Conservation (phyloP, 2,888 invertebrate species). For the Elegia similella region DNA sequence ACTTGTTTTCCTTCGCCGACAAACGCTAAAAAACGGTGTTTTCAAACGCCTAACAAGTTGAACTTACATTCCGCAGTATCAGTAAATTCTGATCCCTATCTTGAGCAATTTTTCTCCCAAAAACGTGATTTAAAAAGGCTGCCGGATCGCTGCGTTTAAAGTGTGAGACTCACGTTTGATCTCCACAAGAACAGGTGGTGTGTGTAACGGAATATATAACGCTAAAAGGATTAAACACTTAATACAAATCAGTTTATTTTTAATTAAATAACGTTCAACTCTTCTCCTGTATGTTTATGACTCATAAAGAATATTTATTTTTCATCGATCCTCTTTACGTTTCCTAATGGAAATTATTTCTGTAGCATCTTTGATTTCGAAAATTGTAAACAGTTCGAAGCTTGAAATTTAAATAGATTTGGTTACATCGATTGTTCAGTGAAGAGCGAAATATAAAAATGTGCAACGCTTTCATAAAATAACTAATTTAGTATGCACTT, state of each 20-base stretch:
- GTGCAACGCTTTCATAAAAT: constrained; percentile 51
- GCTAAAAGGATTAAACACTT: constrained; percentile 51
- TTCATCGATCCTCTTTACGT: constrained; percentile 40
- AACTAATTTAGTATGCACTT: constrained; percentile 61
- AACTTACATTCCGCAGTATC: constrained; percentile 72
- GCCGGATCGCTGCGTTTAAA: constrained; percentile 35
- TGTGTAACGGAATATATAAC: constrained; percentile 39
- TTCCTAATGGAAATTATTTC: constrained; percentile 47
- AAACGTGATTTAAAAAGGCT: constrained; percentile 65
- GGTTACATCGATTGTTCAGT: constrained; percentile 32
- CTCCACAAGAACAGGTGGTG: constrained; percentile 43
- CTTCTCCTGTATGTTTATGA: constrained; percentile 38
- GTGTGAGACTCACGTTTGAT: constrained; percentile 36
- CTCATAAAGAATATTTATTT: constrained; percentile 40
- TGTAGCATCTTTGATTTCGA: constrained; percentile 33
- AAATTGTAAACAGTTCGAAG: constrained; percentile 38
- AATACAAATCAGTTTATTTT: constrained; percentile 40
- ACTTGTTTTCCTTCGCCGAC: constrained; percentile 43
- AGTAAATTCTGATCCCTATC: constrained; percentile 76
- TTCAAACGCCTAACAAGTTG: constrained; percentile 42
- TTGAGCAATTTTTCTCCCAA: constrained; percentile 59
- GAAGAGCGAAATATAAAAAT: constrained; percentile 27
- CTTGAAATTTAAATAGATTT: constrained; percentile 31
- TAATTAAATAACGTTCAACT: constrained; percentile 27
- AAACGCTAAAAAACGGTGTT: constrained; percentile 39